These are phyloP conservation scores for Alethe castanea DNA, from an alignment of 2,113 vertebrate species.

Conservation along the genomic window DNA sequence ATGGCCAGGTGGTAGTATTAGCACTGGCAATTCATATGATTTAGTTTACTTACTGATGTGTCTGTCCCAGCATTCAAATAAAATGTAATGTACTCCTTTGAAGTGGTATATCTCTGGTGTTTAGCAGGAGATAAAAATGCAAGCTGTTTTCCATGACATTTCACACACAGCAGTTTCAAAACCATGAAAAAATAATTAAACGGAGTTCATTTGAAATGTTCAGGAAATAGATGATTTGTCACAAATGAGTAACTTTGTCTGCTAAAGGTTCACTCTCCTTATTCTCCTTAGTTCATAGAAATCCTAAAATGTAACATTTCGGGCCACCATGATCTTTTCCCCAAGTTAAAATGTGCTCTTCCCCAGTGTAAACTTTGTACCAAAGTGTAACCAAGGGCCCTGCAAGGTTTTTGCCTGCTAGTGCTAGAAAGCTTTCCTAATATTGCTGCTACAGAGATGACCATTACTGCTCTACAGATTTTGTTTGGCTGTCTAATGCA, in stretches of 20 bases:
- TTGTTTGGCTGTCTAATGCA: not conserved
- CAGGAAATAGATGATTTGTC: not conserved
- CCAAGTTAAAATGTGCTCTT: not conserved
- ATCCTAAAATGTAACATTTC: not conserved
- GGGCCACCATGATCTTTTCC: not conserved
- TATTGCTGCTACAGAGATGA: not conserved
- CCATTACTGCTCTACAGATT: not conserved
- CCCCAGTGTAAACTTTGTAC: not conserved
- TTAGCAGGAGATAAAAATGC: slow-evolving; percentile 10
- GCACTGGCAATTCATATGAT: not conserved
- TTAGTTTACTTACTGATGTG: not conserved
- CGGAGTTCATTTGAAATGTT: not conserved
- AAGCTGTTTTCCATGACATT: not conserved
- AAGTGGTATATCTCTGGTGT: not conserved
- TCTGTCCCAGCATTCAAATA: not conserved
- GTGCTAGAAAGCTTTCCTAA: not conserved
- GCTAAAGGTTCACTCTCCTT: not conserved
- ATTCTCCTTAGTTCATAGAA: not conserved
- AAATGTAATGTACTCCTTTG: not conserved
- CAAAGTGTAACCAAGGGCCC: not conserved
- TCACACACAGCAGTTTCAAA: not conserved
- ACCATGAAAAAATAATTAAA: not conserved
- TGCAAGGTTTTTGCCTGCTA: not conserved
- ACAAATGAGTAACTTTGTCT: not conserved
- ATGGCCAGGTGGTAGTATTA: not conserved